A percentile compares a stretch with the other conserved stretches of the same genome.
phyloP scores from a whole-genome alignment of 2,888 invertebrate species.

The Sipha maydis region DNA sequence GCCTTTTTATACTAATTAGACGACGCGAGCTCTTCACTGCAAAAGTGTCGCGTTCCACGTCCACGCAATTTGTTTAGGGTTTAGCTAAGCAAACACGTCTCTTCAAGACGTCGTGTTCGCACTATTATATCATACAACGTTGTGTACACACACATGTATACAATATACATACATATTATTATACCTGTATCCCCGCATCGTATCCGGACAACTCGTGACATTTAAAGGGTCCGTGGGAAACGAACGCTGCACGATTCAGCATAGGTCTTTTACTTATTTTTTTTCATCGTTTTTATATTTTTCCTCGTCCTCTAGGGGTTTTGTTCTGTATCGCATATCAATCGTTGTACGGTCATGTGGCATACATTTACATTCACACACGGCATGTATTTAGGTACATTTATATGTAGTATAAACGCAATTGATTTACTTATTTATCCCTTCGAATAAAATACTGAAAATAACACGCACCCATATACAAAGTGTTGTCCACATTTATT shows the following conservation, averaged over 20 bases:
- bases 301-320: not conserved
- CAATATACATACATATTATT: not conserved
- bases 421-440: slow-evolving; percentile 32
- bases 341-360: not conserved
- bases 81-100: slow-evolving; percentile 41
- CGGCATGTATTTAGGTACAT: too few relatives aligned
- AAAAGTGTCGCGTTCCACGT: slow-evolving; percentile 41
- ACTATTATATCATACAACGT: not conserved
- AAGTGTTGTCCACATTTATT: not conserved
- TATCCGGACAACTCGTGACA: not conserved
- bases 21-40: slow-evolving; percentile 9
- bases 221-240: slow-evolving; percentile 38
- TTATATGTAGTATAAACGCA: not conserved
- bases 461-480: not conserved
- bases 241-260: not conserved
- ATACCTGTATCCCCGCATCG: not conserved
- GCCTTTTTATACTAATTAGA: slow-evolving; percentile 53
- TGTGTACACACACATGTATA: not conserved
- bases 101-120: slow-evolving; percentile 23
- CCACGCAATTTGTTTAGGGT: slow-evolving; percentile 50
- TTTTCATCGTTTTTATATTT: not conserved
- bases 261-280: slow-evolving; percentile 23
- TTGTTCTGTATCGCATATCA: slow-evolving; percentile 4
- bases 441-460: slow-evolving; percentile 23
- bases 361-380: not conserved